Conservation (phyloP, 1,140 invertebrate species). For the Temnothorax longispinosus region DNA sequence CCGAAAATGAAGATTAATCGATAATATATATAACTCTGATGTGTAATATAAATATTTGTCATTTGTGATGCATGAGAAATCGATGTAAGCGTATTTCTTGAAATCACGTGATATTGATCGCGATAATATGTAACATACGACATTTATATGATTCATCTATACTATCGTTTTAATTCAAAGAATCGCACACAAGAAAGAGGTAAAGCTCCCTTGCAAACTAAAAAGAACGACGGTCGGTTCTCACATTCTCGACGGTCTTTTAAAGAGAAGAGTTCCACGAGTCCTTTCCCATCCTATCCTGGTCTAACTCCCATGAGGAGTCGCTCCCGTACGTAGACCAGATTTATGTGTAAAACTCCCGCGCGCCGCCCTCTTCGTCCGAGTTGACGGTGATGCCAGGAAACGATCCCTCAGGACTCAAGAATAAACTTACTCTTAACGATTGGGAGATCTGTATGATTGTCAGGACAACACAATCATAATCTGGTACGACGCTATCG, state of each 20-base stretch:
- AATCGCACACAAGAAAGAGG: neutral
- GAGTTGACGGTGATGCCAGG: conserved; percentile 82
- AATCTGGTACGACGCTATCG: neutral
- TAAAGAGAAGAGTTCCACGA: conserved; percentile 84
- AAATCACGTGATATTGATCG: neutral
- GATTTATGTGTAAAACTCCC: conserved; percentile 86
- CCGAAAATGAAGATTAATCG: neutral
- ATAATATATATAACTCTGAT: neutral
- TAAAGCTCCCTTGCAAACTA: conserved; percentile 34
- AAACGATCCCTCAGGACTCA: conserved; percentile 83
- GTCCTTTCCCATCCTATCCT: conserved; percentile 82
- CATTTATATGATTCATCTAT: neutral
- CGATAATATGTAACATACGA: neutral
- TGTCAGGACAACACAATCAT: conserved; percentile 55
- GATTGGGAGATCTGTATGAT: conserved; percentile 79
- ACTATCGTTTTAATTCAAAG: neutral
- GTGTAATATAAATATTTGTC: neutral
- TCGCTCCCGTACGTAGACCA: conserved; percentile 81
- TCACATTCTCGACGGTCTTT: conserved; percentile 83
- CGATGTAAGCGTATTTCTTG: neutral
- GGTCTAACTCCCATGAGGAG: conserved; percentile 80
- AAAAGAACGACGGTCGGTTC: conserved; percentile 61
- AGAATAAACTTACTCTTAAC: conserved; percentile 83
- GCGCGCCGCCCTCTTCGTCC: conserved; percentile 71
- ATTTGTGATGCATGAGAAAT: neutral